phyloP scores from a whole-genome alignment of 2,888 invertebrate species.

The Clitarchus hookeri region DNA sequence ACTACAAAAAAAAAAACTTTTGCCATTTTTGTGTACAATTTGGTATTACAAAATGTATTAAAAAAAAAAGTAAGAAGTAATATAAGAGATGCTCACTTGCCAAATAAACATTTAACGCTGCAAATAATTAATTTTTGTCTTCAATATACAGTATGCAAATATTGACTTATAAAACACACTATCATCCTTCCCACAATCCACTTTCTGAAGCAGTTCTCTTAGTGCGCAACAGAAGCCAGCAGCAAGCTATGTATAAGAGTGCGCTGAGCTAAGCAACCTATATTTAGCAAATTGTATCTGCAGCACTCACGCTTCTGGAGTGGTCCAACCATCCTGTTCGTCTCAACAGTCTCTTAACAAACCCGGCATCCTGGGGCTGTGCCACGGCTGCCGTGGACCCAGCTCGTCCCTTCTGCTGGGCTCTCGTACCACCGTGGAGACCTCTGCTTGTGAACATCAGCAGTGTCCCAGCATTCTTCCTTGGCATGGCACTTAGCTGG shows the following conservation, averaged over 20 bases:
- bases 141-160: too few relatives aligned
- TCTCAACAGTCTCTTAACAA: constrained; percentile 20
- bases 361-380: background rate
- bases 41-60: too few relatives aligned
- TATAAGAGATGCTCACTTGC: too few relatives aligned
- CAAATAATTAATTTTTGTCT: too few relatives aligned
- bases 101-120: too few relatives aligned
- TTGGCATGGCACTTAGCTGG: background rate
- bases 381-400: background rate
- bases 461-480: background rate
- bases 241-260: background rate
- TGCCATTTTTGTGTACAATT: too few relatives aligned
- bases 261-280: constrained; percentile 14
- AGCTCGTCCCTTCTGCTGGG: too few relatives aligned
- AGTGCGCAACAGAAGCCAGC: background rate
- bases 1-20: background rate
- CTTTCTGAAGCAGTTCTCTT: background rate
- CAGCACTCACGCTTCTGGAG: constrained; percentile 23
- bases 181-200: background rate
- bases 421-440: too few relatives aligned
- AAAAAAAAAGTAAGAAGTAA: too few relatives aligned
- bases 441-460: background rate
- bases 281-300: background rate
- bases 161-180: too few relatives aligned
- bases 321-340: constrained; percentile 27